phyloP scores from a whole-genome alignment of 92 coral and sea anemone species.

The Actinernus sp. region DNA sequence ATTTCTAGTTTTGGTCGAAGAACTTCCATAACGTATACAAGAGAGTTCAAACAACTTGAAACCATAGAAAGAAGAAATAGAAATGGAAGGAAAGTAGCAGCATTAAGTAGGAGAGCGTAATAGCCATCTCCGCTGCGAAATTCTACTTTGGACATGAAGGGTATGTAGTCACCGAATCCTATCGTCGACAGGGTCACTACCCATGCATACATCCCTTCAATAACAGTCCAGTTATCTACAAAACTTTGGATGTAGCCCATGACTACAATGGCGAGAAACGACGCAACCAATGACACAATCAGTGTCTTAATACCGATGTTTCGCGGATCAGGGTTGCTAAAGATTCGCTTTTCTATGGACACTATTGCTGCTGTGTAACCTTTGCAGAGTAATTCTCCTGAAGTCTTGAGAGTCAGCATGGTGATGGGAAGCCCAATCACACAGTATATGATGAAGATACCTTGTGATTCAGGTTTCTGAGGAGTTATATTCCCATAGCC shows the following conservation, averaged over 20 bases:
- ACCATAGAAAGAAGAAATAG: not conserved
- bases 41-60: not conserved
- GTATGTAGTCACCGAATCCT: constrained; percentile 1
- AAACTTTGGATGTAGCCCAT: not conserved
- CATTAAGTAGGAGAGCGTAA: not conserved
- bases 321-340: not conserved
- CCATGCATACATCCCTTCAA: constrained; percentile 1
- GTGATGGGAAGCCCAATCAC: constrained; percentile 1
- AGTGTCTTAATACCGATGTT: not conserved
- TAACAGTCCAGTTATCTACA: not conserved
- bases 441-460: not conserved
- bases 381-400: not conserved
- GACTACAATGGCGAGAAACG: not conserved
- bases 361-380: not conserved
- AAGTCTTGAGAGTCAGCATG: not conserved
- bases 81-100: not conserved
- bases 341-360: not conserved
- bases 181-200: not conserved
- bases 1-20: no score
- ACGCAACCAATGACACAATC: not conserved
- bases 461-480: not conserved
- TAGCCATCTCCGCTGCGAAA: not conserved
- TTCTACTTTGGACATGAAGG: not conserved
- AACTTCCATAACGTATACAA: not conserved
- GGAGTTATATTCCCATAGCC: not conserved